A percentile compares a stretch with the other conserved stretches of the same genome.
Conservation (phyloP, 1,140 invertebrate genomes). For the Belonocnema kinseyi region DNA sequence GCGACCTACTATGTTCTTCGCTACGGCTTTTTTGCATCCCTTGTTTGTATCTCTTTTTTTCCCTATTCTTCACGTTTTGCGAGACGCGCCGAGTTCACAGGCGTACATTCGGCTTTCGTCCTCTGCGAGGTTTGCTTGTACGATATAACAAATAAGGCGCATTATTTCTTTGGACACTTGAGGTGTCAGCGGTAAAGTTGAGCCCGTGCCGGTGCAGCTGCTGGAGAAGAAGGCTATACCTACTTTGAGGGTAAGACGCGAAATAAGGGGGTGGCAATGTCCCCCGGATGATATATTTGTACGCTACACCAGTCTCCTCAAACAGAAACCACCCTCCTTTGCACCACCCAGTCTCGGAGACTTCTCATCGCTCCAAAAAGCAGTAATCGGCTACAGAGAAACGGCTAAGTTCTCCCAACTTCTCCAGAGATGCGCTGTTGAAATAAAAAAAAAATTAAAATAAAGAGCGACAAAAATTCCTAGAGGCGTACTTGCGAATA, state of each 20-base stretch:
- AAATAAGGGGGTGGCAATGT: slow-evolving; percentile 56
- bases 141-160: slow-evolving; percentile 66
- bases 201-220: slow-evolving; percentile 43
- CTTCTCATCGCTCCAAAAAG: slow-evolving; percentile 31
- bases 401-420: slow-evolving; percentile 15
- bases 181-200: slow-evolving; percentile 65
- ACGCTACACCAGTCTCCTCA: slow-evolving; percentile 32
- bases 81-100: slow-evolving; percentile 16
- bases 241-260: slow-evolving; percentile 40
- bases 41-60: slow-evolving; percentile 23
- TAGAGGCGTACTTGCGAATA: no score
- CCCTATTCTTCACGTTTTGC: slow-evolving; percentile 35
- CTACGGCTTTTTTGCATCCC: slow-evolving; percentile 4
- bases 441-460: not conserved
- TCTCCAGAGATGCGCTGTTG: not conserved
- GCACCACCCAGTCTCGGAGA: slow-evolving; percentile 19
- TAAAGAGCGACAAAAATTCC: no score
- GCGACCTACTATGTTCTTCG: not conserved
- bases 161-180: slow-evolving; percentile 69
- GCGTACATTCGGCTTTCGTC: slow-evolving; percentile 29
- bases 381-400: slow-evolving; percentile 33
- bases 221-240: slow-evolving; percentile 35
- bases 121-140: slow-evolving; percentile 14
- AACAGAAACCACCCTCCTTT: slow-evolving; percentile 39
- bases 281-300: slow-evolving; percentile 58